These are phyloP conservation scores for Sceliomorpha sp. DNA, from an alignment of 2,888 invertebrate genomes.

Conservation along the genomic window DNA sequence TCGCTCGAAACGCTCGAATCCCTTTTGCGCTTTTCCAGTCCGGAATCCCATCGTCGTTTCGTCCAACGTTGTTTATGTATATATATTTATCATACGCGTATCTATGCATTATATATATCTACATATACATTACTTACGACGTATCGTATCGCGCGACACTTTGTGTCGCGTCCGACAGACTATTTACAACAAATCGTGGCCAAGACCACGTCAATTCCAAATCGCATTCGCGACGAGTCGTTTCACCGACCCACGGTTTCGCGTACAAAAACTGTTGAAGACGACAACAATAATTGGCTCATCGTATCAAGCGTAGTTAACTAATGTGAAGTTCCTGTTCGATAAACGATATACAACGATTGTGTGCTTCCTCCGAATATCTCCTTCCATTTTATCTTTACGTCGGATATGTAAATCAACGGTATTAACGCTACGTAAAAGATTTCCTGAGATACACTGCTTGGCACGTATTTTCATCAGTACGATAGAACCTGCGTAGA, in stretches of 20 bases:
- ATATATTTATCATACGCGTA: slow-evolving; percentile 35
- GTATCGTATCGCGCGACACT: slow-evolving; percentile 40
- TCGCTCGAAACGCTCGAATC: slow-evolving; percentile 10
- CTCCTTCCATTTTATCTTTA: no score
- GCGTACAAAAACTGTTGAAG: slow-evolving; percentile 49
- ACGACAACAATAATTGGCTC: slow-evolving; percentile 34
- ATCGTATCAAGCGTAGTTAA: slow-evolving; percentile 15
- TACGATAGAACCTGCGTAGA: no score
- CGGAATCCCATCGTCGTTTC: slow-evolving; percentile 7
- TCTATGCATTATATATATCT: slow-evolving; percentile 36
- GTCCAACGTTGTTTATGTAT: slow-evolving; percentile 14
- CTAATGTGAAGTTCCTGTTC: no score
- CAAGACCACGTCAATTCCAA: slow-evolving; percentile 56
- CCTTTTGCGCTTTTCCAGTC: neutral
- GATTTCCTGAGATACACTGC: no score
- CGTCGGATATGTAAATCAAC: no score
- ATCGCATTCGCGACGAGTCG: slow-evolving; percentile 50
- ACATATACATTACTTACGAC: slow-evolving; percentile 40
- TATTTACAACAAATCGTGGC: slow-evolving; percentile 53
- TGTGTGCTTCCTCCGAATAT: no score
- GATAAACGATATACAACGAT: no score
- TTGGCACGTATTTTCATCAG: no score
- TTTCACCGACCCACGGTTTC: slow-evolving; percentile 41
- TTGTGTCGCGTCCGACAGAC: slow-evolving; percentile 37
- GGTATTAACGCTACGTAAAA: no score